These are phyloP conservation scores for Cerastis rubricosa DNA, from an alignment of 2,888 invertebrate genomes.

Conservation along the genomic window DNA sequence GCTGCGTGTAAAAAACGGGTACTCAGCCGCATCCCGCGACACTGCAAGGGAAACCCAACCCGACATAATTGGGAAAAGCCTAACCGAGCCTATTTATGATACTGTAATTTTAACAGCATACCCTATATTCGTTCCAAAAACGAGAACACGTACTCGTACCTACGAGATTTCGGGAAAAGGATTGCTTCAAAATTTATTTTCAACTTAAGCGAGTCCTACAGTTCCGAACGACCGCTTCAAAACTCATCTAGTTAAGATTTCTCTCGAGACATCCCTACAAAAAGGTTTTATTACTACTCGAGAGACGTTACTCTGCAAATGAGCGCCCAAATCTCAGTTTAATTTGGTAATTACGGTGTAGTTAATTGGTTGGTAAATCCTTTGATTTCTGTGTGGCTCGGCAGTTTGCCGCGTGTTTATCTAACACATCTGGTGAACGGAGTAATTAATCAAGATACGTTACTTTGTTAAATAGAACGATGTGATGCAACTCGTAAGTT, in stretches of 20 bases:
- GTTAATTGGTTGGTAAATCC: constrained; percentile 71
- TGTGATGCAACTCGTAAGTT: constrained; percentile 29
- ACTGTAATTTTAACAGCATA: neutral
- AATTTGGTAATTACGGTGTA: constrained; percentile 73
- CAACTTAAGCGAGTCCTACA: neutral
- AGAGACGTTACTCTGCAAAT: constrained; percentile 38
- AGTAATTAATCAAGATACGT: constrained; percentile 56
- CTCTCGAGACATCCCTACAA: constrained; percentile 13
- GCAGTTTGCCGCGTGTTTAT: constrained; percentile 55
- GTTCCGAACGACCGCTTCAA: constrained; percentile 20
- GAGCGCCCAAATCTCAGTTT: constrained; percentile 65
- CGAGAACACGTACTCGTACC: no score
- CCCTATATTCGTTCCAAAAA: neutral
- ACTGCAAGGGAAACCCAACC: neutral
- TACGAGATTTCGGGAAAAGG: neutral
- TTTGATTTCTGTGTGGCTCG: constrained; percentile 64
- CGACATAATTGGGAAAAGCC: constrained; percentile 21
- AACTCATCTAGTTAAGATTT: constrained; percentile 24
- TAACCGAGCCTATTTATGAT: constrained; percentile 9
- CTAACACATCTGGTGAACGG: constrained; percentile 59
- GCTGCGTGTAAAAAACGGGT: constrained; percentile 26
- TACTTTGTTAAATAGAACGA: constrained; percentile 51
- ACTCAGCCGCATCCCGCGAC: constrained; percentile 31
- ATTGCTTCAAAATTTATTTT: neutral
- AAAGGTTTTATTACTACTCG: constrained; percentile 49